Evolutionary conservation across 2,888 invertebrate species (phyloP), one percentile per base, ranked within the genome.

Genomic region (Erebia ligea): DNA sequence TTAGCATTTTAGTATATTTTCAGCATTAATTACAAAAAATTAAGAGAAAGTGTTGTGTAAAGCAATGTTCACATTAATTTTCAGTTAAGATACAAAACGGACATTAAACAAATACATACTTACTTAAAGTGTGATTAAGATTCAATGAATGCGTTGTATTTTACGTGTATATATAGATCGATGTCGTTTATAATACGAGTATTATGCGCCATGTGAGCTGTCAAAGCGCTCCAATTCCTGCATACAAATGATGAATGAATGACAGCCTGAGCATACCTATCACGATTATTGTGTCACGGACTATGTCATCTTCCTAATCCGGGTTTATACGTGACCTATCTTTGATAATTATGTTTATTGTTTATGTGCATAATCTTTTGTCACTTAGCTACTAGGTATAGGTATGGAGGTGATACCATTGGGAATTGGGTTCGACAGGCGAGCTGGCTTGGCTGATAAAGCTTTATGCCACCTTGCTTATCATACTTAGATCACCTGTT

Each of bases 161-260:
- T 2, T n/a, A 58, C 15, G 58, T 58, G 4, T 6, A 13, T 34
- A 4, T n/a, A 9, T 57, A 57, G 1, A 56, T 25, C 1, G 13
- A 25, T 17, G 2, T 19, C 2, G 42, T 52, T 19, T 13, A 21
- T 21, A 21, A 21, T 64, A 57, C n/a, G n/a, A 50, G 65, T 48
- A 21, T 50, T 52, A 67, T 64, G 59, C 64, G 70, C 61, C 59
- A 69, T 64, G 67, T 61, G 76, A 77, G 74, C 70, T 80, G 81
- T 82, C 80, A 79, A 77, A 80, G 76, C 72, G 68, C 34, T 69
- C 50, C 71, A 68, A 57, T 62, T 67, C 54, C 63, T 69, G 89
- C 83, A 90, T 89, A 88, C 87, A 77, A 86, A 89, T 88, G 79
- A 62, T 54, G 57, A 66, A 40, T 86, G 74, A 58, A 73, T 77